phyloP scores from a whole-genome alignment of 2,113 vertebrate species.

The Galemys pyrenaicus region DNA sequence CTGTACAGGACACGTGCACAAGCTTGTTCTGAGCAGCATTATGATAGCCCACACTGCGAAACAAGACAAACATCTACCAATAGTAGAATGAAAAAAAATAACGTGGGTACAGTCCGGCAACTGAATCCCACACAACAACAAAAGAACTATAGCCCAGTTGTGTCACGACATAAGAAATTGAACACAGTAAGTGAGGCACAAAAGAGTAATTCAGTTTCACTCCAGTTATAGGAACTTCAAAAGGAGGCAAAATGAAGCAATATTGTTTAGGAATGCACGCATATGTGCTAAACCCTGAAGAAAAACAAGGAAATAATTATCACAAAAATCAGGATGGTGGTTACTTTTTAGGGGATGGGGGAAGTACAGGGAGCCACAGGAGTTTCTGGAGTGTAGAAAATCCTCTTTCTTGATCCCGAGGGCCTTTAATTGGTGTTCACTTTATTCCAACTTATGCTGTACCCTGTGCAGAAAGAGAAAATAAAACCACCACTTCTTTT shows the following conservation, averaged over 20 bases:
- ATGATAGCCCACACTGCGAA: neutral
- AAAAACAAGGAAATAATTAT: slow-evolving; percentile 25
- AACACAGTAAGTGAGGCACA: neutral
- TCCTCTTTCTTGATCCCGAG: slow-evolving; percentile 25
- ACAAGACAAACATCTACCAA: neutral
- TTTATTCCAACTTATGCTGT: slow-evolving; percentile 29
- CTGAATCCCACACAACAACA: neutral
- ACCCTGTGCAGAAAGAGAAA: neutral
- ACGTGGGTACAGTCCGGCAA: too few relatives aligned
- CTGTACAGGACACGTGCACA: neutral
- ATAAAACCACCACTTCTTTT: neutral
- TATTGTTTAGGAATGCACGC: neutral
- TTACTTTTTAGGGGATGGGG: neutral
- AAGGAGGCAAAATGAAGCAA: neutral
- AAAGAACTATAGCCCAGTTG: neutral
- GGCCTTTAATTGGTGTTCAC: slow-evolving; percentile 15
- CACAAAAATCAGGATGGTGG: neutral
- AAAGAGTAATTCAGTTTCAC: neutral
- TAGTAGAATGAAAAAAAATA: neutral
- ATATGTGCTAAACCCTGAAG: neutral
- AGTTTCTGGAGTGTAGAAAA: neutral
- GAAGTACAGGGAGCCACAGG: neutral
- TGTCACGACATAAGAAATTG: too few relatives aligned
- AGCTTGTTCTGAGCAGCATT: neutral
- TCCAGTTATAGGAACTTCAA: neutral